Base-by-base conservation (phyloP, 2,113 vertebrate species). In the Hyperopisus bebe region DNA sequence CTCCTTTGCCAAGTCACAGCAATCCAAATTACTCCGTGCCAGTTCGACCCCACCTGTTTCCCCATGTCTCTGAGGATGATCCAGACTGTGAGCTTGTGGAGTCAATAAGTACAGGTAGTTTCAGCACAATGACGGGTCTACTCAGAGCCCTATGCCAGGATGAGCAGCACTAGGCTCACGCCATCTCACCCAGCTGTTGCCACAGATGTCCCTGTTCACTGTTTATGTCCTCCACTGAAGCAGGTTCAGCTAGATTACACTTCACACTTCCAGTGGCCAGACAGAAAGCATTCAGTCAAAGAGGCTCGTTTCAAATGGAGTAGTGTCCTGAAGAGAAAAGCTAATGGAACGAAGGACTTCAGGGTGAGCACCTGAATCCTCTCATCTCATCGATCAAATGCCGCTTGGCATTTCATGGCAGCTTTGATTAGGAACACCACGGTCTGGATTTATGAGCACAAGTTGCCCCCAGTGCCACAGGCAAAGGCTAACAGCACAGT, bases 341-440 rank as follows among this genome's bases (percentile, higher is more conserved):
- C 35, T 15, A 84, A 44, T 10, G 47, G 35, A 9, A 70, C 0
- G 3, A 50, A 80, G 51, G 35, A 85, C 39, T 42, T 51, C 46
- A 44, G 62, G 8, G 42, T 24, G 42, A 5, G 24, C 55, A 31
- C 50, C 82, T 17, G 50, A 46, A 83, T 48, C 39, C 5, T 90
- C 85, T 90, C 58, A 90, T 90, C 84, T 90, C n/a, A n/a, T 35
- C 17, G 21, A 90, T 90, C 84, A 87, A 87, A 90, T 85, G 13
- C 53, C 4, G 13, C 42, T 86, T 89, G 88, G 39, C 85, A 39
- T 74, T 70, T 87, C 19, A 35, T 21, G 3, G 13, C 5, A 7
- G 47, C 66, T 87, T 77, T 87, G 58, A 46, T 87, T 46, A 53
- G 9, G 46, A 13, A 77, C 35, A 35, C 27, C 51, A 15, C n/a